Evolutionary conservation across 2,113 vertebrate genomes (phyloP), one percentile per base, ranked within the genome.

Genomic region (Bufo gargarizans): DNA sequence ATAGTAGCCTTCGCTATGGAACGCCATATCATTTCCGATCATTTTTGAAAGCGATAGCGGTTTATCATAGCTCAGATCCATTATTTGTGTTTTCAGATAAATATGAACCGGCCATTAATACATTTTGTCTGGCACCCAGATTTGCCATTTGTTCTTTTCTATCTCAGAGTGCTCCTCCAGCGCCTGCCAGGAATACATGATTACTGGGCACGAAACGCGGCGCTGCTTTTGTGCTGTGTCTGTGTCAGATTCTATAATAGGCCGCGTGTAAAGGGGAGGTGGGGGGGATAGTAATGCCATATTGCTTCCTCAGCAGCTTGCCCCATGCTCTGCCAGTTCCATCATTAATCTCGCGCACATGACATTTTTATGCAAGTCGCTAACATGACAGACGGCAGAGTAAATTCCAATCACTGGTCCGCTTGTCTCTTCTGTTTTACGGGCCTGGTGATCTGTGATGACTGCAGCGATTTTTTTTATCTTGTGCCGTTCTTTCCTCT

Each of bases 21-120:
- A 19, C 0, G 0, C 49, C 74, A 20, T 87, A 82, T 82, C 77
- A 81, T 86, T 86, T 80, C 50, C 50, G 76, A 4, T 84, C 69
- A 89, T 84, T 89, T 82, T 20, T 86, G 12, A 82, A 90, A 83
- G 63, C 56, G 80, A 88, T 88, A 83, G 80, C 71, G 50, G 69
- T 88, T 83, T 43, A 82, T 88, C 80, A 33, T 61, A 83, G 13
- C 86, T 13, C 55, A n/a, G 47, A 82, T 76, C 69, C 80, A 50
- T 77, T 83, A 77, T 88, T 88, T 77, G 69, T 63, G 80, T 82
- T 83, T 76, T 74, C 69, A 55, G 56, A 79, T 63, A 82, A 82
- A n/a, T 69, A 20, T 76, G 78, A 88, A 65, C 69, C 74, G 45
- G 69, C 71, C 86, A 88, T 88, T 88, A 77, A 77, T 88, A 83